Evolutionary conservation across 1,140 invertebrate genomes (phyloP), one percentile per base, ranked within the genome.

Genomic region (Centruroides sculpturatus): DNA sequence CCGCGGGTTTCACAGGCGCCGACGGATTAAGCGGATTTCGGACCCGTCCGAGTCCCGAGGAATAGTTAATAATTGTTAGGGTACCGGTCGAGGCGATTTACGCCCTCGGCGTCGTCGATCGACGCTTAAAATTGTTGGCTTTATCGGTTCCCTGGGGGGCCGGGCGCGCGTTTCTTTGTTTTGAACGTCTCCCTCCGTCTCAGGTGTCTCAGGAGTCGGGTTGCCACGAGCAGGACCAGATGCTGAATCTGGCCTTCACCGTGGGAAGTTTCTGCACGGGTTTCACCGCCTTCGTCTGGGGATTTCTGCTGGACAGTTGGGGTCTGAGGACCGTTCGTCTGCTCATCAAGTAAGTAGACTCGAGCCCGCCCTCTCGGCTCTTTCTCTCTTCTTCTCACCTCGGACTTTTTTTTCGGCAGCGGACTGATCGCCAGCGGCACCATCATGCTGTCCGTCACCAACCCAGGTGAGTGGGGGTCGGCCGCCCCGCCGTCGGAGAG

Each of bases 211-310:
- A 3, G 4, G 50, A 34, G 3, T 6, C 41, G 41, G 41, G 5
- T 6, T 67, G 66, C 35, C 55, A 56, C 2, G 48, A 52, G 12
- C 67, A 68, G 47, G 67, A 69, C 47, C 53, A 58, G 4, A 56
- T 66, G 10, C 59, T 69, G 8, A 69, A 69, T 47, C 41, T 69
- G 13, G 67, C 66, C 0, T 69, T 60, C 56, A 67, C 66, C n/a
- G 64, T 69, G 13, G 67, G 67, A 10, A 62, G 59, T 11, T 69
- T 69, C 56, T 68, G 68, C 49, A 66, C 66, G 57, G 67, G 67
- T 1, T 68, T 64, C 23, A 62, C 67, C 1, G 67, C 67, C 6
- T 67, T 69, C 41, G 56, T 67, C 5, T 69, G 66, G 66, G 67
- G 67, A 8, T 69, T 69, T 59, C 48, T 69, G n/a, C 66, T 69